Percentiles rank a stretch among this genome's conserved stretches.
phyloP scores from a whole-genome alignment of 1,140 invertebrate species.

The Argopecten irradians region DNA sequence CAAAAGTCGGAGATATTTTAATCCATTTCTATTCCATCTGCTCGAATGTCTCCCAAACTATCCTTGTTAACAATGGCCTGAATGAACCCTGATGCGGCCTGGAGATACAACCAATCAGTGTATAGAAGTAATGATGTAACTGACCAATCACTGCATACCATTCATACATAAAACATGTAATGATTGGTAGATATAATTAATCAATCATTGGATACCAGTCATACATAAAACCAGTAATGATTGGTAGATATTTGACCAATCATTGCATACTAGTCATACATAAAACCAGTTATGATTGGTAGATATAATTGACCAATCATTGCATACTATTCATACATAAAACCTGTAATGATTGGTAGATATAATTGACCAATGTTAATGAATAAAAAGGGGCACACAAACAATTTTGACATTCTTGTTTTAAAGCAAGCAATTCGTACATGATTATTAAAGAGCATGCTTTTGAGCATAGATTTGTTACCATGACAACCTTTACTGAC shows the following conservation, averaged over 20 bases:
- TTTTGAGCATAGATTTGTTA: too few species aligned
- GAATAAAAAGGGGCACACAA: too few species aligned
- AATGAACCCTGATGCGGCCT: too few species aligned
- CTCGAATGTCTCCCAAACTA: background rate
- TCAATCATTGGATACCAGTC: background rate
- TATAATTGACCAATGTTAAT: background rate
- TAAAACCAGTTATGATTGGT: too few species aligned
- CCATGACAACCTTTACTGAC: too few species aligned
- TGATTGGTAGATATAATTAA: background rate
- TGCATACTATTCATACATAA: background rate
- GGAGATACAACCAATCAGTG: too few species aligned
- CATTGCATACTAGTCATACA: background rate
- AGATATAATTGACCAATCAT: background rate
- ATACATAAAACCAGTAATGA: too few species aligned
- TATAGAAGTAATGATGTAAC: too few species aligned
- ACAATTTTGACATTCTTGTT: too few species aligned
- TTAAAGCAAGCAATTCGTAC: background rate
- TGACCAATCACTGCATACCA: background rate
- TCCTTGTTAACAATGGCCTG: too few species aligned
- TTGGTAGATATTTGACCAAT: background rate
- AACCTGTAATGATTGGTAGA: background rate
- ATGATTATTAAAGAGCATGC: too few species aligned
- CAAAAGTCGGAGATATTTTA: background rate
- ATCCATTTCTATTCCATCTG: background rate
- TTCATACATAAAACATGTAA: background rate